These are phyloP conservation scores for Lomographa bimaculata DNA, from an alignment of 2,888 invertebrate genomes.

Conservation along the genomic window DNA sequence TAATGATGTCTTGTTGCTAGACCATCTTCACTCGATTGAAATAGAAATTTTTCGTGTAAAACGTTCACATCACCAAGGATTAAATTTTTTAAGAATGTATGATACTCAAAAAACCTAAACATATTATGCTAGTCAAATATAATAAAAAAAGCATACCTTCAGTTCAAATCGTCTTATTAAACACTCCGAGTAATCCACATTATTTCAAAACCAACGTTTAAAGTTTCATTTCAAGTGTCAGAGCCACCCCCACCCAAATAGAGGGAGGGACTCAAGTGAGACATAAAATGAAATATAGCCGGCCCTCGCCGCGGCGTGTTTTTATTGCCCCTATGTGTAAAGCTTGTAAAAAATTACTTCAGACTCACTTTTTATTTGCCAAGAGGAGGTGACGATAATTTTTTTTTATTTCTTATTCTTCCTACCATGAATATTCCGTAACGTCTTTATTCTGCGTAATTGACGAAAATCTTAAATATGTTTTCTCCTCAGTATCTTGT, in stretches of 20 bases:
- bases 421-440: conserved; percentile 55
- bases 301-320: conserved; percentile 58
- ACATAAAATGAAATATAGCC: conserved; percentile 72
- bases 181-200: conserved; percentile 62
- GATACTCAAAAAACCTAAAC: too few species aligned
- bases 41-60: too few species aligned
- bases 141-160: too few species aligned
- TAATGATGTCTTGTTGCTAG: too few species aligned
- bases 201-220: conserved; percentile 68
- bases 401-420: conserved; percentile 58
- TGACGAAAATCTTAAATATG: conserved; percentile 49
- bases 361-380: conserved; percentile 59
- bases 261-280: conserved; percentile 43
- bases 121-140: too few species aligned
- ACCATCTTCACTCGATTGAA: too few species aligned
- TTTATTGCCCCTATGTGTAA: conserved; percentile 77
- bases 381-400: conserved; percentile 64
- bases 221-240: conserved; percentile 73
- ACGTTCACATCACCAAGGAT: too few species aligned
- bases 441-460: conserved; percentile 53
- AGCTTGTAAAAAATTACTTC: conserved; percentile 64
- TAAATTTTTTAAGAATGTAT: too few species aligned
- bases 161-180: conserved; percentile 41
- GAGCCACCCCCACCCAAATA: conserved; percentile 45
- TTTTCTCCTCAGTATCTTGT: too few species aligned